Conservation (phyloP, 2,888 invertebrate species). For the Agrochola macilenta region DNA sequence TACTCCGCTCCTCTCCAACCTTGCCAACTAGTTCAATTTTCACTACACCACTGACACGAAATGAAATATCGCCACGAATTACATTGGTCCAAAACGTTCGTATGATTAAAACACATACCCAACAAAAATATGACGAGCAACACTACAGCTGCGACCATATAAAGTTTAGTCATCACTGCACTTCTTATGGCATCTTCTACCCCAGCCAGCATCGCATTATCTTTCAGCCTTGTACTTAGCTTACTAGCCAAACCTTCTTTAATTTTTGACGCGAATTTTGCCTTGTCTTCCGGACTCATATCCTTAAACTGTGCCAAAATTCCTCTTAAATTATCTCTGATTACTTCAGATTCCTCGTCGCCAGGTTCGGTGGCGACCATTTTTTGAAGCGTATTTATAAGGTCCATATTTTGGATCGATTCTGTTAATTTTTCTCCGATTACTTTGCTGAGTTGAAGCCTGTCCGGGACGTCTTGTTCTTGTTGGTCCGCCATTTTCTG, state of each 20-base stretch:
- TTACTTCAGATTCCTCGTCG: slow-evolving; percentile 79
- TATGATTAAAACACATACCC: slow-evolving; percentile 70
- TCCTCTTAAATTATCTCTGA: slow-evolving; percentile 77
- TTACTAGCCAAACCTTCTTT: slow-evolving; percentile 80
- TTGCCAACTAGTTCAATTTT: not conserved
- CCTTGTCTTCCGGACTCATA: slow-evolving; percentile 79
- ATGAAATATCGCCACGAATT: too few relatives aligned
- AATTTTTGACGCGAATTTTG: slow-evolving; percentile 78
- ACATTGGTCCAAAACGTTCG: not conserved
- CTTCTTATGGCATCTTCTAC: slow-evolving; percentile 78
- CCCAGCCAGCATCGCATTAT: slow-evolving; percentile 74
- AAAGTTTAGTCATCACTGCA: slow-evolving; percentile 77
- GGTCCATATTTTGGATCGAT: slow-evolving; percentile 81
- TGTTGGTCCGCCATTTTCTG: slow-evolving; percentile 65
- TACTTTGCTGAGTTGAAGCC: slow-evolving; percentile 74
- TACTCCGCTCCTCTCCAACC: too few relatives aligned
- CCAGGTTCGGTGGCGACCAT: slow-evolving; percentile 77
- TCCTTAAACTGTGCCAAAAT: slow-evolving; percentile 77
- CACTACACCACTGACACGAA: not conserved
- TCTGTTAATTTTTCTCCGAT: slow-evolving; percentile 80
- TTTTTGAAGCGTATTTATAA: slow-evolving; percentile 79
- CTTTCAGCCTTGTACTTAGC: slow-evolving; percentile 75
- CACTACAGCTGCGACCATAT: slow-evolving; percentile 74
- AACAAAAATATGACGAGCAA: slow-evolving; percentile 79
- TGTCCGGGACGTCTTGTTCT: slow-evolving; percentile 27